Evolutionary conservation across 92 coral and sea anemone genomes (phyloP).

Genomic region (Zoanthus gigantus): DNA sequence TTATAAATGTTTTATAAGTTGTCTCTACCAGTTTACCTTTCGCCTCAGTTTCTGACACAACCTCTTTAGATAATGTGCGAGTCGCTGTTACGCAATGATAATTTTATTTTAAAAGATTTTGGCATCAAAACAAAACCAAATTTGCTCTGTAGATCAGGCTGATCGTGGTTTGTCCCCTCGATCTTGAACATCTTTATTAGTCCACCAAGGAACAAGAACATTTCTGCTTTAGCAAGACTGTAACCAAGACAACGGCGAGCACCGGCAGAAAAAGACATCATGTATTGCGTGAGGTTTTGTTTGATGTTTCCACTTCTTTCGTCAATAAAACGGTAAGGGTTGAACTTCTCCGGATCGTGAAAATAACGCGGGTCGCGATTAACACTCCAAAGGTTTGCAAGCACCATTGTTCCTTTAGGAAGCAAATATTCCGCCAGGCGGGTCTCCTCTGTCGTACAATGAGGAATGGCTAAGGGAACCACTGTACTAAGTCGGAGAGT

Average conservation of each 20-base stretch:
- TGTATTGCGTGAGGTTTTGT: slow-evolving; percentile 35
- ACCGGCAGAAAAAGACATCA: slow-evolving; percentile 75
- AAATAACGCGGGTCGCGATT: slow-evolving; percentile 82
- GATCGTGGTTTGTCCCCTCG: slow-evolving; percentile 8
- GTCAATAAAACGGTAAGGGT: slow-evolving; percentile 70
- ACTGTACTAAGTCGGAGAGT: slow-evolving; percentile 71
- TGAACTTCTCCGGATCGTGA: slow-evolving; percentile 63
- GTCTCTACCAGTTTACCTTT: no score
- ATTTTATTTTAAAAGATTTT: slow-evolving; percentile 54
- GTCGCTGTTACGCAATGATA: not conserved
- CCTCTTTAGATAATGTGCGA: not conserved
- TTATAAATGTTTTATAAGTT: no score
- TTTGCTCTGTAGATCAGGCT: slow-evolving; percentile 52
- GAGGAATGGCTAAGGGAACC: slow-evolving; percentile 73
- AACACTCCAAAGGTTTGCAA: slow-evolving; percentile 79
- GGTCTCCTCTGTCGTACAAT: slow-evolving; percentile 64
- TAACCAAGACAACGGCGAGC: slow-evolving; percentile 80
- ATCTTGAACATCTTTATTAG: slow-evolving; percentile 63
- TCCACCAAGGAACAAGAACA: slow-evolving; percentile 76
- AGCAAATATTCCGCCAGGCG: slow-evolving; percentile 64
- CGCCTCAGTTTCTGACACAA: not conserved
- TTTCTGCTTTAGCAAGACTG: slow-evolving; percentile 73
- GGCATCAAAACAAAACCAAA: slow-evolving; percentile 70
- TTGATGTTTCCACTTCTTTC: slow-evolving; percentile 65
- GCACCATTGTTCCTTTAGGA: slow-evolving; percentile 72